A percentile compares a stretch with the other conserved stretches of the same genome.
These are phyloP conservation scores for Celastrina argiolus DNA, from an alignment of 2,888 invertebrate species.

Conservation along the genomic window DNA sequence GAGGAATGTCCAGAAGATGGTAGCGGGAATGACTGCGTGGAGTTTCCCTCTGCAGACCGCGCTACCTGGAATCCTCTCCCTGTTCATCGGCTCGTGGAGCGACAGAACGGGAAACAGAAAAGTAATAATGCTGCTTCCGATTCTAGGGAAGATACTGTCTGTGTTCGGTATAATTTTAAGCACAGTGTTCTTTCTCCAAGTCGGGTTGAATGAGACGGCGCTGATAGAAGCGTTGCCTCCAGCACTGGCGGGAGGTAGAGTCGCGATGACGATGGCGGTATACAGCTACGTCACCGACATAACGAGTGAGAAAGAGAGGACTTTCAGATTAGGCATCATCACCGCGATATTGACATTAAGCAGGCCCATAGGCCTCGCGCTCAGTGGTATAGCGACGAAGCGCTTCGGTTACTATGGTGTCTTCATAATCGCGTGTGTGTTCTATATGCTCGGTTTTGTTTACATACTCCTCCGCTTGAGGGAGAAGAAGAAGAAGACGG, in stretches of 20 bases:
- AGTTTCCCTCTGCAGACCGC: constrained; percentile 78
- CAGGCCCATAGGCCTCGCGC: constrained; percentile 72
- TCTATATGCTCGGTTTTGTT: constrained; percentile 64
- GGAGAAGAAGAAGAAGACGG: constrained; percentile 52
- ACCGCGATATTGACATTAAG: constrained; percentile 74
- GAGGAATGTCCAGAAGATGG: constrained; percentile 67
- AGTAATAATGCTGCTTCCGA: constrained; percentile 78
- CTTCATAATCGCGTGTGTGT: constrained; percentile 62
- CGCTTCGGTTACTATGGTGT: constrained; percentile 71
- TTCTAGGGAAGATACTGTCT: constrained; percentile 76
- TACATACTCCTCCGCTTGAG: constrained; percentile 65
- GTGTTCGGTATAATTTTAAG: constrained; percentile 75
- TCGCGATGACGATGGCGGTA: constrained; percentile 79
- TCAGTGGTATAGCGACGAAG: constrained; percentile 75
- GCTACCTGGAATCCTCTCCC: constrained; percentile 74
- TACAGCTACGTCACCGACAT: constrained; percentile 81
- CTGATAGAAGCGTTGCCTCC: constrained; percentile 77
- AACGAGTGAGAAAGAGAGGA: constrained; percentile 78
- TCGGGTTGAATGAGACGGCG: constrained; percentile 75
- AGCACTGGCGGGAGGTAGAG: constrained; percentile 79
- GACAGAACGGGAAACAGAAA: constrained; percentile 79
- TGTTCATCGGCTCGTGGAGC: constrained; percentile 81
- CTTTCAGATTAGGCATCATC: constrained; percentile 79
- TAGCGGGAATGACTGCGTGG: constrained; percentile 79
- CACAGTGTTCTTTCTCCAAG: constrained; percentile 76